phyloP scores from a whole-genome alignment of 1,140 invertebrate genomes.

The Calosoma granatense region DNA sequence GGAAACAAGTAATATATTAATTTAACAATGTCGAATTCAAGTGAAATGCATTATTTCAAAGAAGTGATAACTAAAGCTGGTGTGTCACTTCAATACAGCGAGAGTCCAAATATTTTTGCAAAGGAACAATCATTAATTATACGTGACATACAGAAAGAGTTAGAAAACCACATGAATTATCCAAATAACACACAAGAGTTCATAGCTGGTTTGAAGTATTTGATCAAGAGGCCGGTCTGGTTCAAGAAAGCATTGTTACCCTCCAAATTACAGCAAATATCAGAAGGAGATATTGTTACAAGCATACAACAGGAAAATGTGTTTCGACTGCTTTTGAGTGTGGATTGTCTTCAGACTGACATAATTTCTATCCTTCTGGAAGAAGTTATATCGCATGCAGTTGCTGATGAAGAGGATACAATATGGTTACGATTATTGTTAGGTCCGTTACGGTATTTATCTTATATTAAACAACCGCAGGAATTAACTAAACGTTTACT shows the following conservation, averaged over 20 bases:
- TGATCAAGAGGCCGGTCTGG: constrained; percentile 29
- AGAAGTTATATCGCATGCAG: constrained; percentile 29
- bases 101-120: constrained; percentile 21
- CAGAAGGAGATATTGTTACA: constrained; percentile 23
- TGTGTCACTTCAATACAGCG: constrained; percentile 10
- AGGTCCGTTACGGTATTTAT: constrained; percentile 25
- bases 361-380: constrained; percentile 34
- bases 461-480: constrained; percentile 24
- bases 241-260: constrained; percentile 31
- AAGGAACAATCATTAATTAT: constrained; percentile 29
- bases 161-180: constrained; percentile 23
- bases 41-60: constrained; percentile 5
- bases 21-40: background rate
- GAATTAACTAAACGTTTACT: constrained; percentile 20
- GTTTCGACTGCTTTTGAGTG: constrained; percentile 36
- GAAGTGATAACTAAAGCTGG: background rate
- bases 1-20: too few relatives aligned
- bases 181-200: constrained; percentile 31
- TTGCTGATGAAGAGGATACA: constrained; percentile 21
- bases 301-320: constrained; percentile 36
- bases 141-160: constrained; percentile 23
- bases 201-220: constrained; percentile 29
- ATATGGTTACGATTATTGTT: constrained; percentile 22
- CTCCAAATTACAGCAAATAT: constrained; percentile 19
- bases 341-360: constrained; percentile 32